Base-by-base conservation (phyloP, 37 sponge, comb jelly and placozoan genomes). In the Spongilla lacustris region DNA sequence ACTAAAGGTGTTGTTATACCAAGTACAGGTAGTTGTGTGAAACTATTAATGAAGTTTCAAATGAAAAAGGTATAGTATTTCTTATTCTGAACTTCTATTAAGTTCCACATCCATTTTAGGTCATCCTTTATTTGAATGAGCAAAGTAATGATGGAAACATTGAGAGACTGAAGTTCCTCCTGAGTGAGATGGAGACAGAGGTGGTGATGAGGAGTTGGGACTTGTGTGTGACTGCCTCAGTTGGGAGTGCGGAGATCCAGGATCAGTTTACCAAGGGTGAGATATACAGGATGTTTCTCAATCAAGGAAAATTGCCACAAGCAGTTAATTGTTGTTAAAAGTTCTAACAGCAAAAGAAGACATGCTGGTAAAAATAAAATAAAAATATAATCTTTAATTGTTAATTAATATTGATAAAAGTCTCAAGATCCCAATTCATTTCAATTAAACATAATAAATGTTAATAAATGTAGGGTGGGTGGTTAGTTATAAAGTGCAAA, bases 121-220 rank as follows among this genome's bases (percentile, higher is more conserved):
- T 85, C 36, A 73, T 67, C 9, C 33, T 91, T 4, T 19, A 38
- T 11, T 91, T 91, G 67, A 82, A 73, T 91, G 87, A 84, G 66
- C 74, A 86, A 30, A 26, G 70, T 23, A 67, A 86, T 46, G 46
- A 50, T 28, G 28, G 24, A 10, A 86, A 86, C 37, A 76, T 36
- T 36, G 80, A 84, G 30, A 50, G 78, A 2, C 83, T 91, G 10
- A 83, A 36, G n/a, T 48, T 85, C 26, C 34, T 72, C 27, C 33
- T 91, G 79, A 29, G 28, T 38, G 34, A 74, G 25, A 36, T 91
- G 28, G 24, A 87, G 19, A 28, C 83, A 37, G 21, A 26, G 12
- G 73, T 87, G 2, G 33, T 73, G 35, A 72, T 77, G 75, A 28
- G 58, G 25, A 82, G 80, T 22, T 83, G 77, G 87, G 80, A 91